Base-by-base conservation (phyloP, 2,888 invertebrate species). In the Drosophila demipolita region DNA sequence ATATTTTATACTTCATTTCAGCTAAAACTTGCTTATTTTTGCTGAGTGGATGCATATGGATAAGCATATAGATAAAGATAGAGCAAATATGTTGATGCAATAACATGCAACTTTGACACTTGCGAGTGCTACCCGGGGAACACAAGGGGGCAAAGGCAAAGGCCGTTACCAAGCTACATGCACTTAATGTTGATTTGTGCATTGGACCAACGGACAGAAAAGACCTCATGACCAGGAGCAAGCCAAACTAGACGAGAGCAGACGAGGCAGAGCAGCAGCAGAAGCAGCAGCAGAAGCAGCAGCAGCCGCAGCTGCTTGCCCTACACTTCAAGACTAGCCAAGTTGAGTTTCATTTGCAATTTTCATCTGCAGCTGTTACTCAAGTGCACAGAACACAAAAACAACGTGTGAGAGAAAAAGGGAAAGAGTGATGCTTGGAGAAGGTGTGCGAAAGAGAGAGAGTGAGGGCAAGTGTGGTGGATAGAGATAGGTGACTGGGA, bases 151-250 rank as follows among this genome's bases (percentile, higher is more conserved):
- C 38, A 12, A 29, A 20, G 29, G 29, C 29, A 29, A 53, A 7
- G 2, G 12, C 11, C 23, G 17, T 23, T n/a, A 42, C 29, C 58
- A 67, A 57, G 53, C 65, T 67, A 80, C 83, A 85, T 83, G 87
- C 85, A 87, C 89, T 87, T 87, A 87, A 82, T 82, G 87, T 87
- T 89, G 87, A 87, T 89, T 89, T 87, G 83, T 77, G 80, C 82
- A 86, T 29, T 67, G 61, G 80, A 73, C 62, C 73, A 62, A 32
- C 48, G 72, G 66, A 76, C 68, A 65, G 66, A 65, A 66, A 70
- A 48, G 35, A 67, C 68, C 52, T 49, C 48, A 55, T 61, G 66
- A 70, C 53, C 50, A 58, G 62, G 60, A 53, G 45, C 72, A 66
- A 66, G 58, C 36, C 26, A 26, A 12, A 17, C 70, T 70, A 68